Evolutionary conservation across 2,888 invertebrate genomes (phyloP), one percentile per base, ranked within the genome.

Genomic region (Caenorhabditis sp.): DNA sequence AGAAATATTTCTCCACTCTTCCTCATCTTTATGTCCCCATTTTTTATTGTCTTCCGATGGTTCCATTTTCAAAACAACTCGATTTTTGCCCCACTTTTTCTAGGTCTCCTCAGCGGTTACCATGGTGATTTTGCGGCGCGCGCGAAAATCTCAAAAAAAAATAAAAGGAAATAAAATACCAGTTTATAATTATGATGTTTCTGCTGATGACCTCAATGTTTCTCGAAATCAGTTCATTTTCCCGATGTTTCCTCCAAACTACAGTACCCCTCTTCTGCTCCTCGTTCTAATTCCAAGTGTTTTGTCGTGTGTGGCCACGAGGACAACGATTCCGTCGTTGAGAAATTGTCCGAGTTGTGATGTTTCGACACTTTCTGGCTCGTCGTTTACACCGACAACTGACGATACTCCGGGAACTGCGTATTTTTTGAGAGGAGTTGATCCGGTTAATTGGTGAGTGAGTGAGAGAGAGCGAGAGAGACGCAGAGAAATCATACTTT

Each of bases 261-360:
- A 31, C 31, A 31, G 31, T 31, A 31, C 31, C 31, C 10, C 10
- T 31, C 10, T 6, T 31, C 10, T 6, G 31, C n/a, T n/a, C n/a
- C n/a, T n/a, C n/a, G n/a, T n/a, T n/a, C n/a, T 31, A 31, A 10
- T 31, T 31, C 31, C 31, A 6, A 31, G 5, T 31, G 31, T 31
- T 4, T 6, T 31, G 31, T 4, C 31, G 5, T 31, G 31, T 31
- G 31, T 31, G 31, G 31, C 31, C 5, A 31, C 31, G 31, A 31
- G 31, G 31, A 36, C 21, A 24, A 23, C 37, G 0, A 1, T 63
- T 14, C 59, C 70, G n/a, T 10, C 71, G 0, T 55, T 71, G 21
- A 21, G 58, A 19, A 66, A 64, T 57, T 73, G 73, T 62, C 73
- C 73, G 5, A 66, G 69, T 31, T 73, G 73, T 37, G 69, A 73